A percentile compares a stretch with the other conserved stretches of the same genome.
Conservation (phyloP, 2,113 vertebrate genomes). For the Jaculus jaculus region DNA sequence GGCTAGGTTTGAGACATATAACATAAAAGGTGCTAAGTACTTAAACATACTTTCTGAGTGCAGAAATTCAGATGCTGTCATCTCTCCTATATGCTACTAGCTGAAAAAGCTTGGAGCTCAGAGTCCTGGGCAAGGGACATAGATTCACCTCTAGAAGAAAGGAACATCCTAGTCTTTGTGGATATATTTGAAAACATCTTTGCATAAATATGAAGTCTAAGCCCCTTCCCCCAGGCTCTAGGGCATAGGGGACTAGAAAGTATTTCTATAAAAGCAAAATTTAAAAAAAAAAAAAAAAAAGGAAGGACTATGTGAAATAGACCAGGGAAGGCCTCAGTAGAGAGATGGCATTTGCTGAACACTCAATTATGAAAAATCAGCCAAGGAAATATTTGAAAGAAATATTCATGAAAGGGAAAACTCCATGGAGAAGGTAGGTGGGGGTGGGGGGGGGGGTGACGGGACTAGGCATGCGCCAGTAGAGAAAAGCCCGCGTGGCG, state of each 20-base stretch:
- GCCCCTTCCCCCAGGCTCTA: not conserved
- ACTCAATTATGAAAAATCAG: not conserved
- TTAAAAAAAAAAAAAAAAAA: not conserved
- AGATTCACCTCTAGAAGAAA: not conserved
- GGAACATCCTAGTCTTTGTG: not conserved
- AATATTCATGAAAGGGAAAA: conserved; percentile 6
- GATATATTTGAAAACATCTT: not conserved
- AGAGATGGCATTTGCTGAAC: not conserved
- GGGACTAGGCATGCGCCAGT: not conserved
- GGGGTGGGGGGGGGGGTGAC: not conserved
- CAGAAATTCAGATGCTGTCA: not conserved
- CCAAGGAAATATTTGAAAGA: not conserved
- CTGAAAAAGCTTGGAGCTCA: not conserved
- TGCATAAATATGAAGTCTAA: not conserved
- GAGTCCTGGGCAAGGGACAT: not conserved
- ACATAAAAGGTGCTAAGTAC: not conserved
- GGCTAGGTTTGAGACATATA: not conserved
- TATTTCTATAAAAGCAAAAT: not conserved
- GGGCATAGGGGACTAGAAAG: not conserved
- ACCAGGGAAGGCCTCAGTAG: not conserved
- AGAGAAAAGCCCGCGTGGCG: not conserved
- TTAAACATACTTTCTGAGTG: not conserved
- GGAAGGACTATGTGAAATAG: not conserved
- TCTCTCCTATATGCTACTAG: not conserved
- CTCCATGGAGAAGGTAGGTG: too few relatives aligned